Conservation (phyloP, 2,113 vertebrate species). For the Forbesichthys agassizii region DNA sequence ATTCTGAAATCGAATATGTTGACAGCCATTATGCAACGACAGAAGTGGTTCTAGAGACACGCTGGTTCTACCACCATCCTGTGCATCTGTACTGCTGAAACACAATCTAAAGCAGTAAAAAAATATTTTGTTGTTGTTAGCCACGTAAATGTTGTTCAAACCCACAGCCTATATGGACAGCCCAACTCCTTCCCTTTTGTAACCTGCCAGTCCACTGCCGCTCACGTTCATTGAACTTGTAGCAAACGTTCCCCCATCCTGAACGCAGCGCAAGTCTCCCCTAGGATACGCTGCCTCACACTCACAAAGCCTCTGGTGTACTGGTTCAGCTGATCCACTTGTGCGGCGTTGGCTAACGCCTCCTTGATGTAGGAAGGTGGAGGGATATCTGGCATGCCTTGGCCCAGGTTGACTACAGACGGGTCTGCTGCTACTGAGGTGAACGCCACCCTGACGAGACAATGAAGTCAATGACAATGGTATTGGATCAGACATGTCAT, state of each 20-base stretch:
- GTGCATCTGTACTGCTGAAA: too few relatives aligned
- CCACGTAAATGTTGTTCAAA: too few relatives aligned
- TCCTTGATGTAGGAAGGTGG: slow-evolving; percentile 89
- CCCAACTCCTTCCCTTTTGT: too few relatives aligned
- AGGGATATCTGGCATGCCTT: slow-evolving; percentile 89
- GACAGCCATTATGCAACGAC: too few relatives aligned
- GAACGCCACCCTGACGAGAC: slow-evolving; percentile 84
- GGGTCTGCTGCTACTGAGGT: slow-evolving; percentile 88
- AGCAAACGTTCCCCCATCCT: too few relatives aligned
- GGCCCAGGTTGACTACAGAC: slow-evolving; percentile 90
- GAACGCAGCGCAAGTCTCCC: not conserved
- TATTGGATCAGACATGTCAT: not conserved
- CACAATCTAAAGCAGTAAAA: too few relatives aligned
- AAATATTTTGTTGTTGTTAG: not conserved
- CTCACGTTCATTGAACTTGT: too few relatives aligned
- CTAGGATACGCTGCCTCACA: not conserved
- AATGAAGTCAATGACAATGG: not conserved
- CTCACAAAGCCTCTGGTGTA: slow-evolving; percentile 96
- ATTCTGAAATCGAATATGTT: too few relatives aligned
- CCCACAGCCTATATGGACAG: too few relatives aligned
- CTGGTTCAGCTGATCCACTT: slow-evolving; percentile 87
- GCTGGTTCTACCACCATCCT: too few relatives aligned
- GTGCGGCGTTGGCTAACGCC: slow-evolving; percentile 79
- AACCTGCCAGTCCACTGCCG: too few relatives aligned
- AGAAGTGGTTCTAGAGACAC: too few relatives aligned